Percentiles rank a stretch among this genome's conserved stretches.
phyloP scores from a whole-genome alignment of 2,888 invertebrate genomes.

The Caenorhabditis virilis region DNA sequence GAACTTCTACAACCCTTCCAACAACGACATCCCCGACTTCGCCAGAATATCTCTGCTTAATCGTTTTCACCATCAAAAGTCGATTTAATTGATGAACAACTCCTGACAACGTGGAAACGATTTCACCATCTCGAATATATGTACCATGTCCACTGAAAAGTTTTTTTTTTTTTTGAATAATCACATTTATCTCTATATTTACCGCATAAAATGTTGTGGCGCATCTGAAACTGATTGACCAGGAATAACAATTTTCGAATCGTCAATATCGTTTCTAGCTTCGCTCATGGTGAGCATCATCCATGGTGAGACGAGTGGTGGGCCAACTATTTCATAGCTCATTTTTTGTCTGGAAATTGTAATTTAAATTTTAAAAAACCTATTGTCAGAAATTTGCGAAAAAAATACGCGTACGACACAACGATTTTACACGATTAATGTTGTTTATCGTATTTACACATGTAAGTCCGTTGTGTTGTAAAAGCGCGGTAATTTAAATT shows the following conservation, averaged over 20 bases:
- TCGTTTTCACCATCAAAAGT: constrained; percentile 85
- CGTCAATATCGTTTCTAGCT: constrained; percentile 21
- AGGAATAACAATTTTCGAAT: constrained; percentile 44
- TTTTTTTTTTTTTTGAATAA: background rate
- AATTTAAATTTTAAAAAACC: no score
- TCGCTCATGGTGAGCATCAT: constrained; percentile 36
- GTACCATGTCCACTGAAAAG: constrained; percentile 89
- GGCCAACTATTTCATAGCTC: constrained; percentile 24
- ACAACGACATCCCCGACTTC: constrained; percentile 97
- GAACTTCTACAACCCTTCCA: constrained; percentile 90
- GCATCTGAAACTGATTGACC: constrained; percentile 43
- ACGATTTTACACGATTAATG: no score
- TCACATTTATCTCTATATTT: background rate
- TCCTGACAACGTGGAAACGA: constrained; percentile 92
- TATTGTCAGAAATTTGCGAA: no score
- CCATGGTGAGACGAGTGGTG: constrained; percentile 37
- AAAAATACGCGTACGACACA: no score
- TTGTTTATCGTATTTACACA: no score
- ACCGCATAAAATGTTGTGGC: constrained; percentile 49
- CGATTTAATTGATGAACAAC: constrained; percentile 92
- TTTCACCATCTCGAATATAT: constrained; percentile 76
- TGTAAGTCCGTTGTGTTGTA: no score
- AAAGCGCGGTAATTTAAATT: no score
- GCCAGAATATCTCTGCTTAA: constrained; percentile 80
- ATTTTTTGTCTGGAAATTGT: no score